These are phyloP conservation scores for Blastobasis lacticolella DNA, from an alignment of 2,888 invertebrate genomes.

Conservation along the genomic window DNA sequence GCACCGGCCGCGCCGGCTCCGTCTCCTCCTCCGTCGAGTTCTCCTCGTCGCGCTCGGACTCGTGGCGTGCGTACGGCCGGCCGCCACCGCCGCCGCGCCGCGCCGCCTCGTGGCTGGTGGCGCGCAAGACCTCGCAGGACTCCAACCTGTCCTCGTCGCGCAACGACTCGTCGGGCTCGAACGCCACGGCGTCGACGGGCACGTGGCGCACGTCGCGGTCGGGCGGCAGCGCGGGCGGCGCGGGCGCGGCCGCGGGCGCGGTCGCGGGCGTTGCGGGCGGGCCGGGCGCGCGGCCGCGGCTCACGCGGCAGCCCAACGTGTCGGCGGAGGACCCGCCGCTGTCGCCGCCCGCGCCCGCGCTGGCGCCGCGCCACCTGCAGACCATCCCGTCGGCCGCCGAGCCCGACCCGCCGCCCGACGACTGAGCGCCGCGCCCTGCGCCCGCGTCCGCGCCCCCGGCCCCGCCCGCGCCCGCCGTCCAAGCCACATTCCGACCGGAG, in stretches of 20 bases:
- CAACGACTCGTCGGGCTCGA: slow-evolving; percentile 93
- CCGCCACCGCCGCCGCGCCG: slow-evolving; percentile 87
- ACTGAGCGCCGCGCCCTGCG: slow-evolving; percentile 32
- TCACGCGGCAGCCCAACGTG: slow-evolving; percentile 72
- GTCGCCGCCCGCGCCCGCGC: slow-evolving; percentile 77
- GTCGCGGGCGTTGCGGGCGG: slow-evolving; percentile 82
- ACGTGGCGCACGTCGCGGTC: slow-evolving; percentile 92
- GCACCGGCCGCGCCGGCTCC: slow-evolving; percentile 80
- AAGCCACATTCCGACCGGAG: slow-evolving; percentile 5
- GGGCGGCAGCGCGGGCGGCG: slow-evolving; percentile 86
- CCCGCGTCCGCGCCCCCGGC: slow-evolving; percentile 28
- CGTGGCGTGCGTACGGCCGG: slow-evolving; percentile 87
- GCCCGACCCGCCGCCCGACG: slow-evolving; percentile 44
- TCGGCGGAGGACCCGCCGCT: slow-evolving; percentile 85
- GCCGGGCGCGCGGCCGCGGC: slow-evolving; percentile 70
- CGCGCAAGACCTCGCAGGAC: slow-evolving; percentile 94
- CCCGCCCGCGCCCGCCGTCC: slow-evolving; percentile 9
- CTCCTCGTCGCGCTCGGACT: slow-evolving; percentile 90
- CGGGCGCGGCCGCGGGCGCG: slow-evolving; percentile 82
- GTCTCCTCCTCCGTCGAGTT: slow-evolving; percentile 93
- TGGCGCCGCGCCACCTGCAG: slow-evolving; percentile 31
- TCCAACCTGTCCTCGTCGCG: slow-evolving; percentile 92
- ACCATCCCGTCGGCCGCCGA: slow-evolving; percentile 61
- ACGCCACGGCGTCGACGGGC: slow-evolving; percentile 91
- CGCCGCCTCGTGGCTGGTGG: slow-evolving; percentile 91